These are phyloP conservation scores for Strigamia maritima DNA, from an alignment of 2,888 invertebrate species.

Conservation along the genomic window DNA sequence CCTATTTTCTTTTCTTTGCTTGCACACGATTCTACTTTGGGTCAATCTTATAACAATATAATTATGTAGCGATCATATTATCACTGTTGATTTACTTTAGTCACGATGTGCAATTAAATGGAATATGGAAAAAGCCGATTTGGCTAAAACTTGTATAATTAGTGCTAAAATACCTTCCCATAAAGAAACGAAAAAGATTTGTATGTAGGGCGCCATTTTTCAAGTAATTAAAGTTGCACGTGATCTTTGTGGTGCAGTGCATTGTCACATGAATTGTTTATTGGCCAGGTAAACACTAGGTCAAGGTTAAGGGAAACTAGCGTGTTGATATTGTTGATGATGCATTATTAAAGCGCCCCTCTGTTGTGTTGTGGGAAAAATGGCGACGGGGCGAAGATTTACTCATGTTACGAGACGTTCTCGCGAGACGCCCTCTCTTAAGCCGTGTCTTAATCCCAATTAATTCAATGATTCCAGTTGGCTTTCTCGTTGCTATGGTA, in stretches of 20 bases:
- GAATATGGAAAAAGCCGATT: background rate
- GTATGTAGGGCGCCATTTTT: background rate
- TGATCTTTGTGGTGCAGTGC: conserved; percentile 22
- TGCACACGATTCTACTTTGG: background rate
- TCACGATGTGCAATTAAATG: conserved; percentile 9
- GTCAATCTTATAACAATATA: conserved; percentile 28
- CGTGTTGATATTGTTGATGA: conserved; percentile 32
- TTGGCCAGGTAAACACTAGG: conserved; percentile 21
- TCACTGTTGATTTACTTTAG: conserved; percentile 17
- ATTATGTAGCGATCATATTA: conserved; percentile 27
- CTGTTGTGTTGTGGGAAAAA: conserved; percentile 28
- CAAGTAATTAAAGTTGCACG: conserved; percentile 21
- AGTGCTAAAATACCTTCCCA: too few relatives aligned
- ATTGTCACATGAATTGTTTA: conserved; percentile 34
- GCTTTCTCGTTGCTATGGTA: conserved; percentile 6
- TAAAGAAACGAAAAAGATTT: background rate
- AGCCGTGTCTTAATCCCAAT: conserved; percentile 32
- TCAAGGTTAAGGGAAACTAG: conserved; percentile 26
- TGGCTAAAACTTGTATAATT: background rate
- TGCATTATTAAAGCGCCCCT: conserved; percentile 17
- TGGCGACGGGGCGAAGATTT: conserved; percentile 27
- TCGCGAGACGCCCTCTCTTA: conserved; percentile 17
- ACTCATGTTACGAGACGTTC: conserved; percentile 13
- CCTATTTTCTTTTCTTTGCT: background rate
- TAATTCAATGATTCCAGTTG: conserved; percentile 27